Evolutionary conservation across 2,888 invertebrate genomes (phyloP).

Genomic region (Drosophila siamana): DNA sequence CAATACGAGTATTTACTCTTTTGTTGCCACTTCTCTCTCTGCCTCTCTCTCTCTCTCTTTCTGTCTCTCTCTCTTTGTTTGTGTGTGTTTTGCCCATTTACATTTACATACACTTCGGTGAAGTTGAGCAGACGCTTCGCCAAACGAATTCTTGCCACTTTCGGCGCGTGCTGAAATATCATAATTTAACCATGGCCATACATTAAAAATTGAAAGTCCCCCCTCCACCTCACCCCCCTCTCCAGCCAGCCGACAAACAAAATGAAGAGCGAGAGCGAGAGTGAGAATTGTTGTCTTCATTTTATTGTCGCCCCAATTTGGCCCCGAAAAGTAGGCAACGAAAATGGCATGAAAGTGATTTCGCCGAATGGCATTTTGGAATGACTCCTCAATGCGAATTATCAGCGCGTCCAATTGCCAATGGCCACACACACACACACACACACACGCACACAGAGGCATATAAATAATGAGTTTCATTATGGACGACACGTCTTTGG

Average conservation of each 20-base stretch:
- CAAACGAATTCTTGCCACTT: constrained; percentile 36
- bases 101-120: constrained; percentile 7
- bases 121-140: not conserved
- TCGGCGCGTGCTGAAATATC: constrained; percentile 28
- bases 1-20: constrained; percentile 71
- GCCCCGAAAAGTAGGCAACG: constrained; percentile 38
- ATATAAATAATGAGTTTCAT: constrained; percentile 75
- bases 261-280: not conserved
- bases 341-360: constrained; percentile 15
- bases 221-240: no score
- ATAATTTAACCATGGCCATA: constrained; percentile 32
- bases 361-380: constrained; percentile 8
- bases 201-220: constrained; percentile 23
- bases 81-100: constrained; percentile 6
- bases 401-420: constrained; percentile 21
- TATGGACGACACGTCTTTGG: constrained; percentile 72
- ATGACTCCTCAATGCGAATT: constrained; percentile 11
- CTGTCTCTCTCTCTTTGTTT: no score
- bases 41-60: no score
- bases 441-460: constrained; percentile 4
- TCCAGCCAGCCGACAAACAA: no score
- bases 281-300: no score
- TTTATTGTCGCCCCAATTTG: no score
- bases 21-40: constrained; percentile 40
- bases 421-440: not conserved